Evolutionary conservation across 2,113 vertebrate species (phyloP).

Genomic region (Myotis lucifugus): DNA sequence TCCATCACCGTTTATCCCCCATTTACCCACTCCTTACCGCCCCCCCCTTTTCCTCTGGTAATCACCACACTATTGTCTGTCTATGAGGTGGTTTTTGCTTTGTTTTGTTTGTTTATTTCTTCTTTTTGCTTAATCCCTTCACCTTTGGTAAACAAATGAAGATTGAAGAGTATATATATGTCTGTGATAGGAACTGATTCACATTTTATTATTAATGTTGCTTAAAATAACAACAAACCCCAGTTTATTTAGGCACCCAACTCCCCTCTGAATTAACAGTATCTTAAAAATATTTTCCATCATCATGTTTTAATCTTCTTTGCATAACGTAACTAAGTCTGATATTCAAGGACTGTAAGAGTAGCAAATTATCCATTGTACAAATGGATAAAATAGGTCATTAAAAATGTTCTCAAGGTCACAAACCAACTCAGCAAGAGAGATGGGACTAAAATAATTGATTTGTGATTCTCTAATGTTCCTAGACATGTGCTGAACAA

Average conservation of each 20-base stretch:
- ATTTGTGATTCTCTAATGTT: neutral
- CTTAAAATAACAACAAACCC: neutral
- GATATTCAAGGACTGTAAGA: neutral
- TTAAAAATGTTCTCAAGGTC: constrained; percentile 24
- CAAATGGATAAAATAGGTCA: neutral
- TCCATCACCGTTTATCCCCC: neutral
- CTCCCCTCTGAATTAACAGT: neutral
- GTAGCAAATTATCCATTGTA: neutral
- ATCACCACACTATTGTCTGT: neutral
- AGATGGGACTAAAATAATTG: neutral
- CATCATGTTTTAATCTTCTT: neutral
- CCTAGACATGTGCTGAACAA: neutral
- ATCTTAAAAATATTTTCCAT: neutral
- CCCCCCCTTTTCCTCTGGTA: neutral
- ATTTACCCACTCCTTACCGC: neutral
- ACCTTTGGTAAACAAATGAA: neutral
- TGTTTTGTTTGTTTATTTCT: neutral
- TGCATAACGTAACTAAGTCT: neutral
- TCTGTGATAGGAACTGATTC: neutral
- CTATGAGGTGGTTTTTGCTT: neutral
- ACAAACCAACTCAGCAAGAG: constrained; percentile 12
- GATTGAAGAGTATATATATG: neutral
- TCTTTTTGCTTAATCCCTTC: neutral
- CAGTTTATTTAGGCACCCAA: neutral
- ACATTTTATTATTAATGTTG: neutral